Conservation (phyloP, 2,888 invertebrate species). For the Harpalus rubripes region DNA sequence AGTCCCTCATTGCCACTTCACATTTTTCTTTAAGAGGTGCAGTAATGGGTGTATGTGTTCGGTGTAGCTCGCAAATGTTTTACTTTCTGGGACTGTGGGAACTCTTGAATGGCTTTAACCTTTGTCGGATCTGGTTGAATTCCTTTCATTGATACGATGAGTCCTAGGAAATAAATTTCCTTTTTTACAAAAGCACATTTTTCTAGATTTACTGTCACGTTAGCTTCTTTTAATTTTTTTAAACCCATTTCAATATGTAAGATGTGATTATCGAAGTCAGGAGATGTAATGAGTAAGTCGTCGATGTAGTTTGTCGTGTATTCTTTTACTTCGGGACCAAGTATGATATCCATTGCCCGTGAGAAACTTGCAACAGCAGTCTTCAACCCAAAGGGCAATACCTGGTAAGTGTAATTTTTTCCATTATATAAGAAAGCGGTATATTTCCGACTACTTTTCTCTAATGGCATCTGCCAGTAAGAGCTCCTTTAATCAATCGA, state of each 20-base stretch:
- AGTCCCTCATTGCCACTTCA: slow-evolving; percentile 28
- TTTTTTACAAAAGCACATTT: neutral
- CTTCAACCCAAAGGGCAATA: neutral
- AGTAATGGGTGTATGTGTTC: neutral
- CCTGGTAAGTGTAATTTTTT: neutral
- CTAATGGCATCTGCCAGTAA: no score
- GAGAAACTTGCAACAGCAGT: slow-evolving; percentile 69
- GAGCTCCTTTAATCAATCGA: slow-evolving; percentile 7
- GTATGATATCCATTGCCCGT: slow-evolving; percentile 66
- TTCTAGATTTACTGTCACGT: neutral
- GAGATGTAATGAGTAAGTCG: slow-evolving; percentile 42
- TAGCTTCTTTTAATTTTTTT: neutral
- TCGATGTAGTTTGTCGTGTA: slow-evolving; percentile 38
- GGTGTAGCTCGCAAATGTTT: slow-evolving; percentile 66
- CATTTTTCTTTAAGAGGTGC: slow-evolving; percentile 7
- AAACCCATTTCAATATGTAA: neutral
- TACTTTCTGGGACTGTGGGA: slow-evolving; percentile 45
- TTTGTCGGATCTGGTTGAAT: slow-evolving; percentile 68
- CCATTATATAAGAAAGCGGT: neutral
- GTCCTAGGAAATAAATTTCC: neutral
- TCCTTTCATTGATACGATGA: slow-evolving; percentile 67
- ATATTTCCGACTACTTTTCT: no score
- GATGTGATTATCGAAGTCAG: neutral
- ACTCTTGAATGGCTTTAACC: slow-evolving; percentile 66
- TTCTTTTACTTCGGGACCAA: slow-evolving; percentile 39